phyloP scores from a whole-genome alignment of 2,888 invertebrate genomes.

The Pharmacophagus antenor region DNA sequence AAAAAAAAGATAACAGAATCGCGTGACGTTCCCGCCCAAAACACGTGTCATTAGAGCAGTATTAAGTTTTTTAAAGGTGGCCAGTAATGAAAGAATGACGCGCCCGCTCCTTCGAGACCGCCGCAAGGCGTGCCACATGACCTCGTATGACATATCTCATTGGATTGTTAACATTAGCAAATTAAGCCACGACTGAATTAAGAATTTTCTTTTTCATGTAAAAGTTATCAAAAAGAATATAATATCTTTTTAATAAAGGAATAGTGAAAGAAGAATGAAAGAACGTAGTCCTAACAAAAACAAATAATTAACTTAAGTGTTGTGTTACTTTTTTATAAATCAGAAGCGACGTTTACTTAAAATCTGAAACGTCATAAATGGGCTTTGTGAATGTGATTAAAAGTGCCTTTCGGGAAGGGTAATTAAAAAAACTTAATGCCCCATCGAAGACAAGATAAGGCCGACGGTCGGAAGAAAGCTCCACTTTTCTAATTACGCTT shows the following conservation, averaged over 20 bases:
- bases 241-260: no score
- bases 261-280: no score
- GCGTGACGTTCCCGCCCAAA: slow-evolving; percentile 74
- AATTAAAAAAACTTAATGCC: slow-evolving; percentile 73
- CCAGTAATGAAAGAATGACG: slow-evolving; percentile 72
- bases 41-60: slow-evolving; percentile 66
- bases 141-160: slow-evolving; percentile 48
- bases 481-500: slow-evolving; percentile 77
- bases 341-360: background rate
- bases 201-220: no score
- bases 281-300: no score
- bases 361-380: slow-evolving; percentile 3
- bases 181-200: slow-evolving; percentile 10
- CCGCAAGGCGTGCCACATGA: slow-evolving; percentile 52
- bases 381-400: slow-evolving; percentile 29
- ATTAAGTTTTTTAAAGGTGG: slow-evolving; percentile 69
- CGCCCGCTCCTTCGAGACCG: slow-evolving; percentile 77
- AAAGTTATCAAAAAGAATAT: background rate
- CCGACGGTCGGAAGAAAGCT: slow-evolving; percentile 71
- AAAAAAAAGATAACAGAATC: slow-evolving; percentile 55
- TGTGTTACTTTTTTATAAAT: no score
- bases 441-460: slow-evolving; percentile 79
- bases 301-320: no score
- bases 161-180: slow-evolving; percentile 16
- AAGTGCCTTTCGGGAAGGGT: slow-evolving; percentile 48